Base-by-base conservation (phyloP, 2,888 invertebrate species). In the Entomobrya multifasciata region DNA sequence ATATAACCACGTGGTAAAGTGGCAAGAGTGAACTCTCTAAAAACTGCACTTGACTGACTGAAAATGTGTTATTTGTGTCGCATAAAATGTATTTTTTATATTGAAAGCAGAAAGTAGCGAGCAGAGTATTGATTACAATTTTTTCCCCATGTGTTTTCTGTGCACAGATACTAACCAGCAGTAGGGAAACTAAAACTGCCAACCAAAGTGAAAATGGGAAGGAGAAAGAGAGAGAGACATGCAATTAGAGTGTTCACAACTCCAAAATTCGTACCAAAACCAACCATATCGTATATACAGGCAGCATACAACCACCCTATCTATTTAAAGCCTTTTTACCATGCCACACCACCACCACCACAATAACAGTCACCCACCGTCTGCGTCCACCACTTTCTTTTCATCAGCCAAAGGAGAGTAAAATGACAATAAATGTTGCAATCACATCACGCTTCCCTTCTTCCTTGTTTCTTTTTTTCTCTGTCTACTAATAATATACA, bases 401-500 rank as follows among this genome's bases (percentile, higher is more conserved):
- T 67, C 44, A 70, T 70, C 44, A 70, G 1, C 47, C 11, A n/a
- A 47, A 70, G 25, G 47, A 70, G 70, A 70, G 70, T 47, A 25
- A 70, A 70, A 70, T 70, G 70, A 70, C 70, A 70, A 70, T 70
- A 70, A 70, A 70, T 70, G 70, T 47, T 70, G 70, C 70, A 70
- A 70, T 70, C 70, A 70, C 47, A 47, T 70, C 70, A 70, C 70
- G 70, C 70, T 70, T 70, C 70, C 25, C 27, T 47, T 44, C 70
- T 47, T 70, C 41, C 44, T 25, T n/a, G 36, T 41, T 36, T 47
- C 47, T 13, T 36, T 36, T 36, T n/a, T n/a, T 41, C 20, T 25
- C 47, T 25, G n/a, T 4, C 25, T 30, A 70, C 70, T n/a, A 44
- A 13, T 25, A 25, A 44, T 49, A 57, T 25, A 57, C 22, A 36